Evolutionary conservation across 2,113 vertebrate species (phyloP), one percentile per base, ranked within the genome.

Genomic region (Calypte anna): DNA sequence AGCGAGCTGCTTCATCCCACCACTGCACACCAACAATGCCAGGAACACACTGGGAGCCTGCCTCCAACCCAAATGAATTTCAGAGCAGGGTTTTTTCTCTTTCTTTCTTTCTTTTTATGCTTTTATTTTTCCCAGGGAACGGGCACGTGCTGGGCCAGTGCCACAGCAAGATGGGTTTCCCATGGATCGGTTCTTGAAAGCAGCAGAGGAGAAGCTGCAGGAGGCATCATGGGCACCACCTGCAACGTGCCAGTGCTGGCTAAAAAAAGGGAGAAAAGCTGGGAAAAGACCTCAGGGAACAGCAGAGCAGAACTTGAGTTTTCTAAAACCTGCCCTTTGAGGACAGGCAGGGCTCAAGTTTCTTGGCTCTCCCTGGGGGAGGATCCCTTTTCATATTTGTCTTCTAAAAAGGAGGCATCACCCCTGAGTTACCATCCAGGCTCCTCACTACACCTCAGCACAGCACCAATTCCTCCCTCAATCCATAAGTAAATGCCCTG

Each of bases 131-230:
- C 90, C 95, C 77, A 87, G 96, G 97, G 91, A 97, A 97, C 83
- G 98, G 98, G 98, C 97, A 94, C 55, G 24, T 82, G 77, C 97
- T 91, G 94, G 97, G 97, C 96, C 96, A 93, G 91, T 93, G 97
- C 91, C 96, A 97, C 96, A 98, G 98, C 98, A 98, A 82, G 95
- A n/a, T 54, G 75, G 96, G 85, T 96, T 98, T 98, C 97, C 98
- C 98, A 98, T 93, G 94, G 97, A 96, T 97, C 93, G 97, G 97
- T 97, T 94, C 97, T 97, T 98, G 95, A 86, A 91, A 96, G 97
- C 0, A 94, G 94, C 92, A 86, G 93, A 90, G 96, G 89, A 85
- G 36, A 28, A 46, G 82, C 31, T 96, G 79, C 3, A 27, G 80
- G 90, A 68, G 82, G 89, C 2, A 10, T 27, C 12, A 70, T 5